Conservation (phyloP, 1,140 invertebrate genomes). For the Lepeophtheirus salmonis region DNA sequence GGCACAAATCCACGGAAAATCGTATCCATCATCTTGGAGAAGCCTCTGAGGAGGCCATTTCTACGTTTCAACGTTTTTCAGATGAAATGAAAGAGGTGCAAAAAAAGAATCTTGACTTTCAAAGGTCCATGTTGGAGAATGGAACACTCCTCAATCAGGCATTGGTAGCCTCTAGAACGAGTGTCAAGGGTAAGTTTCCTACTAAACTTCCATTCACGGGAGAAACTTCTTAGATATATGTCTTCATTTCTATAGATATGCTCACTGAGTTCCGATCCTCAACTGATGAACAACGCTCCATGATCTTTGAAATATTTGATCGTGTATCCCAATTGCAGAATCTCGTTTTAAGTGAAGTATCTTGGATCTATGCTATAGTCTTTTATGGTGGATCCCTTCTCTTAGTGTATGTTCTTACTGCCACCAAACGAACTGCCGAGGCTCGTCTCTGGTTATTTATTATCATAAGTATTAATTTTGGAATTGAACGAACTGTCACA, state of each 20-base stretch:
- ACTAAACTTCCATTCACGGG: no score
- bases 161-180: slow-evolving; percentile 28
- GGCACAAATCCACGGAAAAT: slow-evolving; percentile 41
- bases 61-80: neutral
- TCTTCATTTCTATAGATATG: no score
- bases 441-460: slow-evolving; percentile 35
- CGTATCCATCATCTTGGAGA: slow-evolving; percentile 32
- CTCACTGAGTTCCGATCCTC: slow-evolving; percentile 32
- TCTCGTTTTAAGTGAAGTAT: slow-evolving; percentile 36
- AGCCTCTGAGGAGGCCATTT: slow-evolving; percentile 28
- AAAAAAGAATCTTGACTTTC: slow-evolving; percentile 35
- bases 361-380: slow-evolving; percentile 36
- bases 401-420: slow-evolving; percentile 35
- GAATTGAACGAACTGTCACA: slow-evolving; percentile 25
- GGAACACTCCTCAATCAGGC: slow-evolving; percentile 29
- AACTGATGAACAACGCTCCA: slow-evolving; percentile 33
- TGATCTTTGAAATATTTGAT: slow-evolving; percentile 38
- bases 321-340: slow-evolving; percentile 34
- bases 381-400: slow-evolving; percentile 33
- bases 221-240: no score
- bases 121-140: slow-evolving; percentile 34
- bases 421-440: slow-evolving; percentile 31
- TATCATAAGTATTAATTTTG: slow-evolving; percentile 30
- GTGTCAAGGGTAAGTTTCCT: no score
- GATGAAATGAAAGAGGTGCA: slow-evolving; percentile 27